Conservation (phyloP, 2,113 vertebrate species). For the Urocynchramus pylzowi region DNA sequence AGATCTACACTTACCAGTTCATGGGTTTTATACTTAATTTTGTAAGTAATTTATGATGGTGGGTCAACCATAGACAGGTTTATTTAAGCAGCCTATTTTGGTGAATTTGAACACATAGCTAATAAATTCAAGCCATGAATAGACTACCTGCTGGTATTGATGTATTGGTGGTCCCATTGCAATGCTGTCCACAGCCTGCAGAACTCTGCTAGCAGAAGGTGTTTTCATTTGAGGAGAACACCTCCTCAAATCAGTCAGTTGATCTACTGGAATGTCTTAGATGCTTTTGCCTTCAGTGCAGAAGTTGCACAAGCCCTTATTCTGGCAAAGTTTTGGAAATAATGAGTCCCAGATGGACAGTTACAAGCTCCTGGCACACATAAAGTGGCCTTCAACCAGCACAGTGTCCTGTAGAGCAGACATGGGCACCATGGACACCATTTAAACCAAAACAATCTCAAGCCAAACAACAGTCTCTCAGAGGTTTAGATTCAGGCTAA, state of each 20-base stretch:
- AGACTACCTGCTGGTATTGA: not conserved
- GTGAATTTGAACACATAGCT: not conserved
- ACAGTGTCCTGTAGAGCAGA: not conserved
- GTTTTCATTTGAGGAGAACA: not conserved
- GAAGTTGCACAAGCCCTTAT: not conserved
- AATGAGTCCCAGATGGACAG: not conserved
- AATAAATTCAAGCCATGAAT: not conserved
- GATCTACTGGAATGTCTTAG: not conserved
- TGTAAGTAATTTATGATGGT: not conserved
- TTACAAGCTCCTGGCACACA: not conserved
- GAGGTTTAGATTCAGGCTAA: not conserved
- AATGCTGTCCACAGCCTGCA: not conserved
- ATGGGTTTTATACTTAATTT: not conserved
- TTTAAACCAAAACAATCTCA: not conserved
- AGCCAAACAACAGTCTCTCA: not conserved
- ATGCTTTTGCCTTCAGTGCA: not conserved
- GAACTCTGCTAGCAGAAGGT: not conserved
- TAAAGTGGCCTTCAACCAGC: not conserved
- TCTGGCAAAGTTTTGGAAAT: not conserved
- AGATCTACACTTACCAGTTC: not conserved
- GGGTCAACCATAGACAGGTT: not conserved
- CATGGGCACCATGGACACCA: fast-evolving
- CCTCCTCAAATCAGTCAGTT: not conserved
- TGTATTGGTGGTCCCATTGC: not conserved
- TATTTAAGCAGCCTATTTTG: not conserved